phyloP scores from a whole-genome alignment of 1,140 invertebrate genomes.

The Yoshiicerus persimilis region DNA sequence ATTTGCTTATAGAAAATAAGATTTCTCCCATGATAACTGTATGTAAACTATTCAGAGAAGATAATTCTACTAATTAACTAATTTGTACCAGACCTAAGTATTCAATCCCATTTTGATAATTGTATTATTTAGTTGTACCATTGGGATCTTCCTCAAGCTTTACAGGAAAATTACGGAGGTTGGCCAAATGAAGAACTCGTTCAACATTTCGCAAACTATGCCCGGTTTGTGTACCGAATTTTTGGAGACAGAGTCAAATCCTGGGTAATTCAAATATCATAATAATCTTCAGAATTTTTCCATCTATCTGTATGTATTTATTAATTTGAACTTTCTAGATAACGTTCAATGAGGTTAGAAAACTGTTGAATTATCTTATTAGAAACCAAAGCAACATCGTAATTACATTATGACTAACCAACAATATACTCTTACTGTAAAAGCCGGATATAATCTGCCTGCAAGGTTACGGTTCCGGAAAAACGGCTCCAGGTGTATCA shows the following conservation, averaged over 20 bases:
- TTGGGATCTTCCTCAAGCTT: constrained; percentile 51
- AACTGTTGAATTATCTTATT: background rate
- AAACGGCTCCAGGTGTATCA: constrained; percentile 49
- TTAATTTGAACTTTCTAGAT: no score
- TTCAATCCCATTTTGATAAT: background rate
- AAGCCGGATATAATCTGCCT: no score
- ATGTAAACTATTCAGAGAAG: background rate
- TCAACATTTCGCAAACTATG: constrained; percentile 50
- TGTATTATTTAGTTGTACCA: constrained; percentile 52
- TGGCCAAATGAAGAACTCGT: constrained; percentile 54
- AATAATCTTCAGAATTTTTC: no score
- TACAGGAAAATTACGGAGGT: constrained; percentile 52
- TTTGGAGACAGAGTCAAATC: constrained; percentile 56
- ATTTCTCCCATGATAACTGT: constrained; percentile 50
- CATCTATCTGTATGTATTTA: no score
- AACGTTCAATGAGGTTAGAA: constrained; percentile 73
- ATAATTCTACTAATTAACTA: background rate
- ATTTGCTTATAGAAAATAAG: constrained; percentile 43
- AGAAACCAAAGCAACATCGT: no score
- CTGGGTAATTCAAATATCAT: no score
- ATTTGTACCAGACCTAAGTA: background rate
- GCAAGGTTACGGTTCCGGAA: constrained; percentile 57
- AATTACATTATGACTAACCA: no score
- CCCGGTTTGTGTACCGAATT: constrained; percentile 41
- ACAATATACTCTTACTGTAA: background rate